phyloP scores from a whole-genome alignment of 2,888 invertebrate species.

The Phengaris arion region DNA sequence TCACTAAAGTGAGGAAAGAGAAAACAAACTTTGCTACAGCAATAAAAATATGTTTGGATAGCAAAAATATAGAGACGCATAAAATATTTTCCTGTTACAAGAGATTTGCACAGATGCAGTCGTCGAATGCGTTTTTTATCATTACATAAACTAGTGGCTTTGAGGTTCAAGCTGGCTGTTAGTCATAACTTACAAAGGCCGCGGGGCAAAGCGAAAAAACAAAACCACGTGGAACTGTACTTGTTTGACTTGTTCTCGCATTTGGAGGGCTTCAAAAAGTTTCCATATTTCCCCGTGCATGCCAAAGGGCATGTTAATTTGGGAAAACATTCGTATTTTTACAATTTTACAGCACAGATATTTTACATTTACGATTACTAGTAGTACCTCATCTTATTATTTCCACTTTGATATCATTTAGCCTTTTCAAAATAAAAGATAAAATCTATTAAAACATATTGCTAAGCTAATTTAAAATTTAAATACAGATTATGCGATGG shows the following conservation, averaged over 20 bases:
- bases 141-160: constrained; percentile 35
- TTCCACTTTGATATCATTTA: background rate
- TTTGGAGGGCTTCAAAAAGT: constrained; percentile 32
- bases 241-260: constrained; percentile 34
- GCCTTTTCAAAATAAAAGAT: background rate
- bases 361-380: background rate
- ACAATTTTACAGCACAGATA: background rate
- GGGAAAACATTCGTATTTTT: background rate
- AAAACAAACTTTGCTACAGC: background rate
- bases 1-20: background rate
- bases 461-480: background rate
- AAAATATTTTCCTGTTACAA: constrained; percentile 19
- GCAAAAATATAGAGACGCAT: background rate
- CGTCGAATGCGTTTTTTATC: constrained; percentile 35
- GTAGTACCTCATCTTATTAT: background rate
- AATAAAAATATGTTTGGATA: background rate
- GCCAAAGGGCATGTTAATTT: constrained; percentile 26
- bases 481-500: background rate
- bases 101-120: constrained; percentile 26
- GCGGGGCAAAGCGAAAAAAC: constrained; percentile 35
- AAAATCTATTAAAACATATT: background rate
- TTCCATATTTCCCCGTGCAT: constrained; percentile 10
- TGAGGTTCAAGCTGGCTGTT: constrained; percentile 32
- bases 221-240: constrained; percentile 32
- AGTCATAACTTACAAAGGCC: constrained; percentile 27